Evolutionary conservation across 2,113 vertebrate genomes (phyloP).

Genomic region (Vidua macroura): DNA sequence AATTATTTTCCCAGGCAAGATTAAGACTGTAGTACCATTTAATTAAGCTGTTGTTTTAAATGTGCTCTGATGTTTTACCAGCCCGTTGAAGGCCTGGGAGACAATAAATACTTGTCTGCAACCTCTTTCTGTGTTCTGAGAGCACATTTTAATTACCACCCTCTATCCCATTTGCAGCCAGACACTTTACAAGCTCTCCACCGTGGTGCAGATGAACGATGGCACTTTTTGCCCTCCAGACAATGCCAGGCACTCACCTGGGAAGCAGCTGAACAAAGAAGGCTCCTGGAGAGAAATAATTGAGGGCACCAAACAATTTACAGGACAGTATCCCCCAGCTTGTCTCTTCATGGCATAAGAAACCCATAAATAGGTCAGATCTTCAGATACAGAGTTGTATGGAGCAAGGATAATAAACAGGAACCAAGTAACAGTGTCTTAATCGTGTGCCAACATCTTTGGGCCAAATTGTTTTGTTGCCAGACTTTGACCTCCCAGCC

Average conservation of each 20-base stretch:
- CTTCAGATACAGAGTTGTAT: not conserved
- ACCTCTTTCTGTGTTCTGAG: not conserved
- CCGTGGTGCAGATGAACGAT: not conserved
- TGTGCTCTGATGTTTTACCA: not conserved
- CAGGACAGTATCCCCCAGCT: not conserved
- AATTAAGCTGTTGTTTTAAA: slow-evolving; percentile 54
- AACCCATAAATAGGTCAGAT: not conserved
- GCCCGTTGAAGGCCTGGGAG: not conserved
- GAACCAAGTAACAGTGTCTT: not conserved
- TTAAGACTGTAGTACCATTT: not conserved
- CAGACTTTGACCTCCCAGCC: not conserved
- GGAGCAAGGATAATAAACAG: not conserved
- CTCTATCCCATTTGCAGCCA: slow-evolving; percentile 21
- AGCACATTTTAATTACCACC: slow-evolving; percentile 42
- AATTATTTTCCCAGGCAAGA: not conserved
- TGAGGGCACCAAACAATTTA: not conserved
- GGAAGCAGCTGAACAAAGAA: not conserved
- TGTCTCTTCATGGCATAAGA: not conserved
- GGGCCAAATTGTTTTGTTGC: not conserved
- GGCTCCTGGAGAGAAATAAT: slow-evolving; percentile 5
- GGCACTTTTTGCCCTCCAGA: not conserved
- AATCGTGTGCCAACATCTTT: not conserved
- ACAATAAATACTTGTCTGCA: slow-evolving; percentile 19
- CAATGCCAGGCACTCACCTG: not conserved
- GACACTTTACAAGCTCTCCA: slow-evolving; percentile 4